Percentiles rank a stretch among this genome's conserved stretches.
Conservation (phyloP, 1,140 invertebrate genomes). For the Halesus radiatus region DNA sequence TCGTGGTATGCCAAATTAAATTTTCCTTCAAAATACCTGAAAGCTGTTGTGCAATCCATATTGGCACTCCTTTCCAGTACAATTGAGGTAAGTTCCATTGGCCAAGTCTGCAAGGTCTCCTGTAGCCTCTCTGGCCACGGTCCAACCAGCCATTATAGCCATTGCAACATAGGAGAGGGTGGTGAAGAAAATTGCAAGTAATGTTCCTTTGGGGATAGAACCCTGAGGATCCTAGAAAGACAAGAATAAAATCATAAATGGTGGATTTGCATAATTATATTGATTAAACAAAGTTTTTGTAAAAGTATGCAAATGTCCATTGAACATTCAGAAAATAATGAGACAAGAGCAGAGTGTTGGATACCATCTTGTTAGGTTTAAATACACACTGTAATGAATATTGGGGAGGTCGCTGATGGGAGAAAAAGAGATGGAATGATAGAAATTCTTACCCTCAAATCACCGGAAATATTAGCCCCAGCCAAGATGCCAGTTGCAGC, state of each 20-base stretch:
- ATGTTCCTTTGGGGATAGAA: constrained; percentile 92
- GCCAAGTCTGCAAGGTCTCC: constrained; percentile 74
- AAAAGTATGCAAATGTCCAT: too few species aligned
- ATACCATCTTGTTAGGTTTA: too few species aligned
- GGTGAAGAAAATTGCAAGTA: constrained; percentile 89
- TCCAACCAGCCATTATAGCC: constrained; percentile 82
- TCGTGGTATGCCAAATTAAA: too few species aligned
- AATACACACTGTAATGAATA: too few species aligned
- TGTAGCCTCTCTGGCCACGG: constrained; percentile 82
- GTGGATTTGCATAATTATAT: too few species aligned
- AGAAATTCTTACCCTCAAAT: constrained; percentile 78
- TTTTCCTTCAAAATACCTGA: too few species aligned
- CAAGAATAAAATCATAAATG: not conserved
- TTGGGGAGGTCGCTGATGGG: too few species aligned
- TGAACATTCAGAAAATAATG: too few species aligned
- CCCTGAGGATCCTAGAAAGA: constrained; percentile 86
- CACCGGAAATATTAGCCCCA: constrained; percentile 95
- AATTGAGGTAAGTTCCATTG: constrained; percentile 69
- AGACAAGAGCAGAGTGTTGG: too few species aligned
- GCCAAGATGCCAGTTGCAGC: constrained; percentile 96
- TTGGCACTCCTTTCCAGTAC: constrained; percentile 68
- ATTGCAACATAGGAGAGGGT: constrained; percentile 88
- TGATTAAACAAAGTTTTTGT: too few species aligned
- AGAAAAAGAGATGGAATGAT: too few species aligned
- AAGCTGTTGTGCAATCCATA: constrained; percentile 89